phyloP scores from a whole-genome alignment of 1,140 invertebrate genomes.

The Choristoneura fumiferana region DNA sequence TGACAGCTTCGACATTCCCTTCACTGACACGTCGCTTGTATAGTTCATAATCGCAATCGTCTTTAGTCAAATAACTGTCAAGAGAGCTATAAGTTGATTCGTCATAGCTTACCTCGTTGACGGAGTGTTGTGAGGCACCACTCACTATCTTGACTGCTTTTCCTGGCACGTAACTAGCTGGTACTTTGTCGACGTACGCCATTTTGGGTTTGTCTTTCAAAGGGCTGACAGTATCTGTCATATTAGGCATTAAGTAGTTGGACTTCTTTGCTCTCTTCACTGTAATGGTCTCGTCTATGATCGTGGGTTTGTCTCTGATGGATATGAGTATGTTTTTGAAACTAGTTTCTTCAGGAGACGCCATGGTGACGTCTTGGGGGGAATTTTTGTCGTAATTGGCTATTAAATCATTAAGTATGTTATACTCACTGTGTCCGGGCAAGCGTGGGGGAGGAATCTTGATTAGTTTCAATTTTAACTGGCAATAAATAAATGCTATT shows the following conservation, averaged over 20 bases:
- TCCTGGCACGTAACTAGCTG: slow-evolving; percentile 55
- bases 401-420: slow-evolving; percentile 47
- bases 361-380: slow-evolving; percentile 59
- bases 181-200: slow-evolving; percentile 60
- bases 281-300: slow-evolving; percentile 58
- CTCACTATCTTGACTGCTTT: slow-evolving; percentile 69
- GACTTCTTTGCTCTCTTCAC: slow-evolving; percentile 53
- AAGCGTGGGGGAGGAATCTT: slow-evolving; percentile 54
- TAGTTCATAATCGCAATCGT: slow-evolving; percentile 47
- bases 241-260: slow-evolving; percentile 51
- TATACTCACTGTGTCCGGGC: slow-evolving; percentile 69
- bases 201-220: slow-evolving; percentile 55
- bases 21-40: slow-evolving; percentile 59
- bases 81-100: slow-evolving; percentile 48
- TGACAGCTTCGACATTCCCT: slow-evolving; percentile 48
- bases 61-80: slow-evolving; percentile 59
- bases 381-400: slow-evolving; percentile 58
- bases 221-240: slow-evolving; percentile 57
- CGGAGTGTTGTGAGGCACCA: slow-evolving; percentile 46
- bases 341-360: slow-evolving; percentile 59
- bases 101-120: slow-evolving; percentile 70
- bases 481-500: too few species aligned
- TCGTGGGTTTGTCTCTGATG: slow-evolving; percentile 59
- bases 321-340: slow-evolving; percentile 71
- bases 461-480: slow-evolving; percentile 38